phyloP scores from a whole-genome alignment of 1,140 invertebrate genomes.

The Heliconius hermathena region DNA sequence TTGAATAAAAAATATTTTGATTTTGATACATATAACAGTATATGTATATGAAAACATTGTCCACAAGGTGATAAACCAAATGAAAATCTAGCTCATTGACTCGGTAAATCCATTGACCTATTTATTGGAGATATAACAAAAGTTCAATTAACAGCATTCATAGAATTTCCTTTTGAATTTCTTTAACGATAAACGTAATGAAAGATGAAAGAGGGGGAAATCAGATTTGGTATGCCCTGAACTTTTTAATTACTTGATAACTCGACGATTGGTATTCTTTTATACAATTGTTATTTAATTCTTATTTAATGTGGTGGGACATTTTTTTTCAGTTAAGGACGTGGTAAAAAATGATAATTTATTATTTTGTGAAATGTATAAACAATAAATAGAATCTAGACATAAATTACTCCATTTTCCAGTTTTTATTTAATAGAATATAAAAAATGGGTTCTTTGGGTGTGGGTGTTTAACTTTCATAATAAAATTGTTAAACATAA shows the following conservation, averaged over 20 bases:
- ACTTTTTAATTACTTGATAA: conserved; percentile 60
- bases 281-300: not conserved
- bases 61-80: not conserved
- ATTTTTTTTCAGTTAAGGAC: not conserved
- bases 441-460: too few species aligned
- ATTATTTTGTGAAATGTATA: too few species aligned
- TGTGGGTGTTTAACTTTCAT: too few species aligned
- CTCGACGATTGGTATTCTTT: not conserved
- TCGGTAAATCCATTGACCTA: conserved; percentile 58
- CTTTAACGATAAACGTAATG: conserved; percentile 38
- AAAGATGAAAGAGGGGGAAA: conserved; percentile 37
- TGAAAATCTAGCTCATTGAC: conserved; percentile 39
- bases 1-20: too few species aligned
- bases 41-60: not conserved
- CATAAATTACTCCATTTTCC: too few species aligned
- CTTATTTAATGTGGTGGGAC: not conserved
- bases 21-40: not conserved
- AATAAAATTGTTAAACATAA: too few species aligned
- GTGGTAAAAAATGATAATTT: not conserved
- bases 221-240: conserved; percentile 36
- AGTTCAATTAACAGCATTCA: conserved; percentile 48
- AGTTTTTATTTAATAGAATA: too few species aligned
- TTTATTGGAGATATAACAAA: conserved; percentile 53
- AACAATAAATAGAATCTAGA: too few species aligned
- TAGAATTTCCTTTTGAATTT: conserved; percentile 36